Evolutionary conservation across 2,113 vertebrate species (phyloP).

Genomic region (Pseudorectes ferrugineus): DNA sequence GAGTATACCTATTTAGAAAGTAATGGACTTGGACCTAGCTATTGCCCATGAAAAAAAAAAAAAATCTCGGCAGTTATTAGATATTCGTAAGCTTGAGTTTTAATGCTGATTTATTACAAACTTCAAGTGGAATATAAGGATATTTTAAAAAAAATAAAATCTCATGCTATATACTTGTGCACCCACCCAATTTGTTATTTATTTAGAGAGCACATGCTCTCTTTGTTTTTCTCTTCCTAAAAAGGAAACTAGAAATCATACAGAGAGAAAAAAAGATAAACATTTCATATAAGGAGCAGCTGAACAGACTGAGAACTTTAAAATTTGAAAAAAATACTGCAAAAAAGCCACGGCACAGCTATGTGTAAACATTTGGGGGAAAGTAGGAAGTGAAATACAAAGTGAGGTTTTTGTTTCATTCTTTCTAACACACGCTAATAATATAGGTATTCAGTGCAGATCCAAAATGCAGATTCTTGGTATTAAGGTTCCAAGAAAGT

Average conservation of each 20-base stretch:
- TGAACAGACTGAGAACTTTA: background rate
- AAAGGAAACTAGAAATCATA: background rate
- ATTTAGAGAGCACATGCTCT: background rate
- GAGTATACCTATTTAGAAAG: background rate
- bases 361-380: accelerated
- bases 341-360: background rate
- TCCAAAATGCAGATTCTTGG: background rate
- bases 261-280: background rate
- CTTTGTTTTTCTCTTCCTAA: background rate
- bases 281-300: background rate
- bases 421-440: background rate
- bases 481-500: background rate
- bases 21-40: background rate
- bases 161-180: background rate
- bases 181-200: background rate
- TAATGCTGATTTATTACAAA: background rate
- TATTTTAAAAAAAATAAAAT: background rate
- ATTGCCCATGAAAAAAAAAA: background rate
- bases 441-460: background rate
- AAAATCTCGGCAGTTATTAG: background rate
- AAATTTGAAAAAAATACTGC: background rate
- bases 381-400: background rate
- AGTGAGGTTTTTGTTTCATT: background rate
- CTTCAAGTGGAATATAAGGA: background rate
- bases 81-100: background rate